Percentiles rank a stretch among this genome's conserved stretches.
These are phyloP conservation scores for Sylvicola cinctus DNA, from an alignment of 2,888 invertebrate species.

Conservation along the genomic window DNA sequence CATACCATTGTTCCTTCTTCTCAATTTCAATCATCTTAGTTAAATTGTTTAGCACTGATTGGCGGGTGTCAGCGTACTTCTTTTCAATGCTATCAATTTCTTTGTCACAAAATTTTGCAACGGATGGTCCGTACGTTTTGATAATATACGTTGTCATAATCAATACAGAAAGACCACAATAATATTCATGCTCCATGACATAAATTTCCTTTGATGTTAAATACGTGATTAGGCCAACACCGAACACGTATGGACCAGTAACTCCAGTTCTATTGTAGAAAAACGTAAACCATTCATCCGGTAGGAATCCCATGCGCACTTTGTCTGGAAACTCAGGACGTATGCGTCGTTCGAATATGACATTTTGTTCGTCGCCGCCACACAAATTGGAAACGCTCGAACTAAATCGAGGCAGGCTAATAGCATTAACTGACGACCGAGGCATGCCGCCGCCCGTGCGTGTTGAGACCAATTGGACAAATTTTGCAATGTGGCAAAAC, in stretches of 20 bases:
- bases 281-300: conserved; percentile 88
- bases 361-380: conserved; percentile 26
- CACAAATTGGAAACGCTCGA: too few relatives aligned
- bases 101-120: conserved; percentile 47
- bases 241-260: conserved; percentile 81
- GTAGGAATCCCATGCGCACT: conserved; percentile 75
- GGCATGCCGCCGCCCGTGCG: too few relatives aligned
- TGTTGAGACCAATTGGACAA: too few relatives aligned
- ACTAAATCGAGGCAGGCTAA: too few relatives aligned
- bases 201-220: conserved; percentile 86
- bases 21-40: conserved; percentile 39
- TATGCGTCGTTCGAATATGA: conserved; percentile 55
- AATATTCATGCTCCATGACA: conserved; percentile 86
- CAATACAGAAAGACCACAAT: conserved; percentile 51
- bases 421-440: too few relatives aligned
- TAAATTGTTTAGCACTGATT: conserved; percentile 27
- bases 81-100: conserved; percentile 49
- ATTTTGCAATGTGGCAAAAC: too few relatives aligned
- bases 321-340: conserved; percentile 50
- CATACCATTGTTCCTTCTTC: conserved; percentile 56
- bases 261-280: conserved; percentile 87
- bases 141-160: conserved; percentile 39
- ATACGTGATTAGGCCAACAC: conserved; percentile 59
- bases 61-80: conserved; percentile 35
- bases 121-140: conserved; percentile 52